A percentile compares a stretch with the other conserved stretches of the same genome.
These are phyloP conservation scores for Seriola quinqueradiata DNA, from an alignment of 2,113 vertebrate species.

Conservation along the genomic window DNA sequence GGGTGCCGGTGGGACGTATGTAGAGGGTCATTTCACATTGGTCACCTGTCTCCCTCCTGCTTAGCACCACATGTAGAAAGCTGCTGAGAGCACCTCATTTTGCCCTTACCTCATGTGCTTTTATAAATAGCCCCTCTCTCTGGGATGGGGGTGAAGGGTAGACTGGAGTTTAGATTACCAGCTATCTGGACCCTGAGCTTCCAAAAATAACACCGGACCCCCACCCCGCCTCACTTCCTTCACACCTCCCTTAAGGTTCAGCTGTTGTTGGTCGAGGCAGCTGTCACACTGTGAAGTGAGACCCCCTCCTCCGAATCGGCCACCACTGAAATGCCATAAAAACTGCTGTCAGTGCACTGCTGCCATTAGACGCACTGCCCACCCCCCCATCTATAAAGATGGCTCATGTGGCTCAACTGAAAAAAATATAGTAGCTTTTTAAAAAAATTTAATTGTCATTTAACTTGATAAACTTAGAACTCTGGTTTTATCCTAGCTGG, in stretches of 20 bases:
- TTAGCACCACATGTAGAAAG: constrained; percentile 63
- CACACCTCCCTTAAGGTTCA: constrained; percentile 68
- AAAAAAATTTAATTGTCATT: not conserved
- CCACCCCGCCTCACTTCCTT: constrained; percentile 44
- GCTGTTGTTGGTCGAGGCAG: constrained; percentile 81
- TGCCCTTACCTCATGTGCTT: constrained; percentile 78
- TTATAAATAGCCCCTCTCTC: constrained; percentile 80
- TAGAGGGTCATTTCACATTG: constrained; percentile 33
- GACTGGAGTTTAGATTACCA: constrained; percentile 82
- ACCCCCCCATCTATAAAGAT: not conserved
- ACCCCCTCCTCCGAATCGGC: constrained; percentile 25
- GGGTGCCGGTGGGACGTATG: not conserved
- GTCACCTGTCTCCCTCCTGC: constrained; percentile 65
- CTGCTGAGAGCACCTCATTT: constrained; percentile 81
- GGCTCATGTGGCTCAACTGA: not conserved
- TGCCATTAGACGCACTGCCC: constrained; percentile 2
- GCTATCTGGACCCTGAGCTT: constrained; percentile 74
- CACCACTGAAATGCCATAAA: not conserved
- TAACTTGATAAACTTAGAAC: not conserved
- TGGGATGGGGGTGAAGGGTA: constrained; percentile 63
- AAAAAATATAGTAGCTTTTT: not conserved
- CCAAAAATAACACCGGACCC: constrained; percentile 77
- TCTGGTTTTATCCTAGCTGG: not conserved
- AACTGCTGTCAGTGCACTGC: constrained; percentile 63
- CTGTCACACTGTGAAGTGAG: constrained; percentile 76